Percentiles rank a stretch among this genome's conserved stretches.
These are phyloP conservation scores for cat (Felis catus) DNA, from an alignment of 2,113 vertebrate species.

Conservation along the genomic window F.catus_Fca126_mat1.0 CM031428.1:6242001-6242500, in stretches of 20 bases:
- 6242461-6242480: slow-evolving; percentile 56
- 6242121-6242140: not conserved
- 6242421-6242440: slow-evolving; percentile 25
- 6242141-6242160: not conserved
- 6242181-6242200: not conserved
- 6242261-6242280: not conserved
- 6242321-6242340: not conserved
- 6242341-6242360: not conserved
- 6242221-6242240: not conserved
- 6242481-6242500: slow-evolving; percentile 56
- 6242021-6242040: not conserved
- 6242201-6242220: not conserved
- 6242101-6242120: not conserved
- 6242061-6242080: not conserved
- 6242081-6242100: not conserved
- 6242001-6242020: not conserved
- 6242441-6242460: slow-evolving; percentile 45
- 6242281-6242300: not conserved
- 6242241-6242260: not conserved
- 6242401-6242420: not conserved
- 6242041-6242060: not conserved
- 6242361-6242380: not conserved
- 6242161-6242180: not conserved
- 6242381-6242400: not conserved
- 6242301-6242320: not conserved